Percentiles rank a stretch among this genome's conserved stretches.
Evolutionary conservation across 2,888 invertebrate species (phyloP).

Genomic region (Campaea margaritaria): DNA sequence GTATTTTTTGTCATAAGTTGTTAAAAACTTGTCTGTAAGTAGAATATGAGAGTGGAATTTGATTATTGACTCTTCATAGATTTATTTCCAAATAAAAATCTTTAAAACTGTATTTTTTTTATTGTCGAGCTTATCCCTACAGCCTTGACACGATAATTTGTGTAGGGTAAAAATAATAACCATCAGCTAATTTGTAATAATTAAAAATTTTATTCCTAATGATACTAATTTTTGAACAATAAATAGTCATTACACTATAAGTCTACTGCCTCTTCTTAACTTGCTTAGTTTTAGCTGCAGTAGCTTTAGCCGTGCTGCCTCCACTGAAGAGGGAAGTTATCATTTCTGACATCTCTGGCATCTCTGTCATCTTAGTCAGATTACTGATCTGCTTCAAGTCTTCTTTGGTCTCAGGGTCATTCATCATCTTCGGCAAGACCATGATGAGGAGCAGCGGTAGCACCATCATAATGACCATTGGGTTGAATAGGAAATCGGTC

Average conservation of each 20-base stretch:
- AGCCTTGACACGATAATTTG: no score
- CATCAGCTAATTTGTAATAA: not conserved
- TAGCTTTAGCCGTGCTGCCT: slow-evolving; percentile 82
- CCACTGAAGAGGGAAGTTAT: slow-evolving; percentile 94
- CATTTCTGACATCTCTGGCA: slow-evolving; percentile 98
- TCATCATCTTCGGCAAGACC: slow-evolving; percentile 98
- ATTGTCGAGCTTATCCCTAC: not conserved
- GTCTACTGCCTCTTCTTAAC: slow-evolving; percentile 77
- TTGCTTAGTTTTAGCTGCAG: slow-evolving; percentile 75
- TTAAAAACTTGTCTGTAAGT: slow-evolving; percentile 59
- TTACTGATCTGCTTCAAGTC: slow-evolving; percentile 96
- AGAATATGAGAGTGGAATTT: slow-evolving; percentile 60
- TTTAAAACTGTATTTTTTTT: not conserved
- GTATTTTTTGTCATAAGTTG: slow-evolving; percentile 66
- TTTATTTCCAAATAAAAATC: slow-evolving; percentile 76
- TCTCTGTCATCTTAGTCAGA: slow-evolving; percentile 92
- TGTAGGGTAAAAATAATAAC: slow-evolving; percentile 13
- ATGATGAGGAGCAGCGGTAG: slow-evolving; percentile 95
- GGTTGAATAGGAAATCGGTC: slow-evolving; percentile 98
- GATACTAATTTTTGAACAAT: slow-evolving; percentile 50
- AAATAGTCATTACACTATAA: slow-evolving; percentile 50
- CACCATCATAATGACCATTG: slow-evolving; percentile 99
- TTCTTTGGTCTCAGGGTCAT: slow-evolving; percentile 98
- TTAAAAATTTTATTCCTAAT: slow-evolving; percentile 49
- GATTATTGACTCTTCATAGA: slow-evolving; percentile 67